Evolutionary conservation across 2,888 invertebrate genomes (phyloP), one percentile per base, ranked within the genome.

Genomic region (Thumatha senex): DNA sequence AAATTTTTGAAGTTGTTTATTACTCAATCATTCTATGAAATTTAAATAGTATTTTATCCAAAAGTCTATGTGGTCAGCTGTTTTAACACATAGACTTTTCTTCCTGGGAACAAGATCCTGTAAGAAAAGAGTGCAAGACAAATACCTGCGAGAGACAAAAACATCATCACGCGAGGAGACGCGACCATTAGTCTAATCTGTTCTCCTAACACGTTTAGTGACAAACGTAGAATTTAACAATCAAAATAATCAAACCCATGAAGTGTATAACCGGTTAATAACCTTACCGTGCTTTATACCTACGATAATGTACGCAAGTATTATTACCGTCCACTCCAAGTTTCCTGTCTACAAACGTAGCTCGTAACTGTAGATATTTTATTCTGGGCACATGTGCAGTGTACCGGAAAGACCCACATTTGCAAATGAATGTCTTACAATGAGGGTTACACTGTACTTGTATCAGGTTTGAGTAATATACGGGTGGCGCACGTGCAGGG

Each of bases 361-460:
- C 8, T 33, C 30, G n/a, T 38, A 15, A 39, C 35, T 14, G 14
- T 46, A 33, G 31, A 13, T 24, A 24, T 24, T 24, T 46, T 43
- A 39, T 48, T 40, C 35, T 30, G 34, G 12, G 47, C 51, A 59
- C 62, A 64, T 65, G 58, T 61, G 60, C 60, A 44, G 52, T 64
- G 63, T 64, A 67, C 70, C 72, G 75, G 74, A 74, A 68, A 70
- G 61, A 55, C 67, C 68, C 67, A 57, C 58, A 69, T 53, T 67
- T 68, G 61, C 61, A 63, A 67, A 64, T 64, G 54, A 57, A 58
- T 52, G 51, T 45, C 54, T 59, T 48, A 67, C 60, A 66, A 71
- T 67, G 63, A 63, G 66, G 65, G 63, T 58, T 53, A 33, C 36
- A 45, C n/a, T 38, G 40, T 30, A 40, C 29, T 40, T 29, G 45